Evolutionary conservation across 1,140 invertebrate genomes (phyloP), one percentile per base, ranked within the genome.

Genomic region (Drosophila equinoxialis): DNA sequence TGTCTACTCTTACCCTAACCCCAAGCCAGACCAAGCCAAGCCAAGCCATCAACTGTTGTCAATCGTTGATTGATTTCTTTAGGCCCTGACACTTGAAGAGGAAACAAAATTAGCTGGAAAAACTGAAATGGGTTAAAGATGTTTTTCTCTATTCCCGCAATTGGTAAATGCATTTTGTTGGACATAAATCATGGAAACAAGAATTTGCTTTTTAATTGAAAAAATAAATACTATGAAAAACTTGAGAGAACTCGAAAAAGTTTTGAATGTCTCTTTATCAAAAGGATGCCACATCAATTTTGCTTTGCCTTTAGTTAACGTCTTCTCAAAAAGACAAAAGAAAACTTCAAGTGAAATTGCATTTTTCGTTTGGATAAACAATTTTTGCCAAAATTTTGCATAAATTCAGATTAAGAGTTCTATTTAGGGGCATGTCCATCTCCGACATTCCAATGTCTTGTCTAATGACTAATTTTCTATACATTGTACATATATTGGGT

Each of bases 1-100:
- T 57, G 59, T 23, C 48, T 23, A 20, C 17, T 23, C 10, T 23
- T 23, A 0, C 11, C 54, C 23, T 26, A 7, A 5, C 26, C 26
- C 26, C n/a, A 39, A 11, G n/a, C 7, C 26, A 26, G 57, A 0
- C 37, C 35, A 37, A 10, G 2, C 35, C 35, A 37, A 10, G 7
- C 10, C 37, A 48, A 60, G 51, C 71, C 67, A 35, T 67, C 76
- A 78, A 71, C 68, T 78, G 60, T 71, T 87, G 83, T 87, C 83
- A 83, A 77, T 80, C 77, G 83, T 80, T 87, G 83, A 87, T 87
- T 87, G 83, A 87, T 87, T 79, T 87, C 64, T 71, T 60, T 48
- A 51, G 80, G 23, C 33, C 33, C 83, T 87, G 82, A 81, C 82
- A 86, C 60, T 70, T 64, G 57, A 70, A 85, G 71, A 58, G 51